A percentile compares a stretch with the other conserved stretches of the same genome.
Evolutionary conservation across 2,113 vertebrate genomes (phyloP).

Genomic region (Synodontis membranacea): DNA sequence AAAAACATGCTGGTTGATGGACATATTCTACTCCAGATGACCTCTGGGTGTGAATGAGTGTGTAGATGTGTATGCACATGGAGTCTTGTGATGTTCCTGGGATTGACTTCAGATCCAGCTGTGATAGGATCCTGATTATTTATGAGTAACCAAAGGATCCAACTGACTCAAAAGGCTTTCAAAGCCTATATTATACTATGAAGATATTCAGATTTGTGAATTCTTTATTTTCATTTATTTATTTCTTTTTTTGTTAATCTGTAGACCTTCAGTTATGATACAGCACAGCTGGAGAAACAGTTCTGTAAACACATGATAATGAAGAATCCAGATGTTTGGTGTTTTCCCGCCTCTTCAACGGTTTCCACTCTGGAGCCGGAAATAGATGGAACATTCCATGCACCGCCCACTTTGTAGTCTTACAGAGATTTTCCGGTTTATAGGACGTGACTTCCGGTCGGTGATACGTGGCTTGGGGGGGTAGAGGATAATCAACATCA

Average conservation of each 20-base stretch:
- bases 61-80: neutral
- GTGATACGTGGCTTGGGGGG: slow-evolving; percentile 75
- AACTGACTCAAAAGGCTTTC: neutral
- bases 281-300: neutral
- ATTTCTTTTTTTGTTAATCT: too few species aligned
- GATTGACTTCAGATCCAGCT: neutral
- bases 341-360: neutral
- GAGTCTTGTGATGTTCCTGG: neutral
- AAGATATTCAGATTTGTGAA: neutral
- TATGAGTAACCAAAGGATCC: neutral
- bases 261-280: neutral
- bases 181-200: neutral
- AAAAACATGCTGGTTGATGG: neutral
- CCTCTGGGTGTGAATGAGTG: neutral
- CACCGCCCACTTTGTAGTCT: neutral
- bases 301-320: neutral
- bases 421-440: neutral
- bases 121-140: neutral
- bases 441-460: slow-evolving; percentile 43
- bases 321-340: slow-evolving; percentile 20
- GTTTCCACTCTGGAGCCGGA: neutral
- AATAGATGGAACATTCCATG: neutral
- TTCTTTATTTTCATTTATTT: too few species aligned
- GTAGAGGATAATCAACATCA: slow-evolving; percentile 49
- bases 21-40: neutral